These are phyloP conservation scores for Cremastinae sp. DNA, from an alignment of 2,888 invertebrate species.

Conservation along the genomic window DNA sequence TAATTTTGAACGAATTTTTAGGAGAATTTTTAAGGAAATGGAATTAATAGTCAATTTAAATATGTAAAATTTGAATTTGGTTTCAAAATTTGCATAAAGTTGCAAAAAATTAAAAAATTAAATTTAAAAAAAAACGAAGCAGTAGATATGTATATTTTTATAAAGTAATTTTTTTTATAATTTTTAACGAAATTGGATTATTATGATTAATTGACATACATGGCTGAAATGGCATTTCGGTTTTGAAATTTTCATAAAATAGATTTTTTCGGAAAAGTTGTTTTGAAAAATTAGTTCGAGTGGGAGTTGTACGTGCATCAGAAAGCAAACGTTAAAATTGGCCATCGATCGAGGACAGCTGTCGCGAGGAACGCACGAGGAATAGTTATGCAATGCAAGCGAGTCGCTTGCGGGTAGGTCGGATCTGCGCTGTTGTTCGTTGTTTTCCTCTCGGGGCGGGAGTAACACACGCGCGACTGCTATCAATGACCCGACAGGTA, in stretches of 20 bases:
- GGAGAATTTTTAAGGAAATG: too few species aligned
- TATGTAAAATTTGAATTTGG: too few species aligned
- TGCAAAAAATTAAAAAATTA: too few species aligned
- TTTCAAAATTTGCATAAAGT: too few species aligned
- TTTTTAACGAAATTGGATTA: too few species aligned
- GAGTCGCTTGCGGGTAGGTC: conserved; percentile 36
- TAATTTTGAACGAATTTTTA: too few species aligned
- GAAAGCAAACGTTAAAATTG: conserved; percentile 1
- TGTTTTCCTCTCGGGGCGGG: conserved; percentile 26
- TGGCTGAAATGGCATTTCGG: too few species aligned
- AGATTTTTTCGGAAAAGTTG: neutral
- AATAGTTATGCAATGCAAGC: conserved; percentile 57
- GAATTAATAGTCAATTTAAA: too few species aligned
- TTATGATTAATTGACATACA: too few species aligned
- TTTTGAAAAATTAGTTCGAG: neutral
- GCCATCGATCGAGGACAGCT: conserved; percentile 57
- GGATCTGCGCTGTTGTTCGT: conserved; percentile 37
- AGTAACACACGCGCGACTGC: conserved; percentile 37
- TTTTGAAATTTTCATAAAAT: neutral
- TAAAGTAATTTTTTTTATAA: too few species aligned
- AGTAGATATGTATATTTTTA: too few species aligned
- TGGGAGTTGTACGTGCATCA: neutral
- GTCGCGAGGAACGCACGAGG: conserved; percentile 47
- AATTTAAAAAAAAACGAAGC: too few species aligned
- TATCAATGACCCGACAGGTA: conserved; percentile 55